Percentiles rank a stretch among this genome's conserved stretches.
Conservation (phyloP, 2,113 vertebrate genomes). For the Malurus elegans region DNA sequence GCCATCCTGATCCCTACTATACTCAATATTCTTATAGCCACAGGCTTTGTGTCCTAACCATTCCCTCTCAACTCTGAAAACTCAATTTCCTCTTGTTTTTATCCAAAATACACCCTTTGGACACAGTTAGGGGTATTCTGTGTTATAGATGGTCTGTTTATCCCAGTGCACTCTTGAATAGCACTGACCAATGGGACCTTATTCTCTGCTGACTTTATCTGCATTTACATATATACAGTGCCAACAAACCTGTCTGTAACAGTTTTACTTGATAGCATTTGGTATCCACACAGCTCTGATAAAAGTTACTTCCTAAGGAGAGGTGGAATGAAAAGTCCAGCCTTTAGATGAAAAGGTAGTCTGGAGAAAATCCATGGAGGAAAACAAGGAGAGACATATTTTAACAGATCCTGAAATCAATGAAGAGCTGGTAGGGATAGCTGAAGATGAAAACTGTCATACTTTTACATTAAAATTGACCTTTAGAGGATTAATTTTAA, state of each 20-base stretch:
- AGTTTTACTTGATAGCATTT: not conserved
- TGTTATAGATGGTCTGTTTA: not conserved
- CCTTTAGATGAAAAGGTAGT: not conserved
- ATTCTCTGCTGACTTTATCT: not conserved
- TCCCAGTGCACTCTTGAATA: not conserved
- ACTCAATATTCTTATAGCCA: not conserved
- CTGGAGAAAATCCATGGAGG: not conserved
- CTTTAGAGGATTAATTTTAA: not conserved
- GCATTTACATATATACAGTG: not conserved
- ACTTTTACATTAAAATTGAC: not conserved
- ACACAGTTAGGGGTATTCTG: not conserved
- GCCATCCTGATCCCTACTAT: not conserved
- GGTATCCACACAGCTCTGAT: not conserved
- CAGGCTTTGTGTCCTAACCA: not conserved
- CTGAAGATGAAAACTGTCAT: not conserved
- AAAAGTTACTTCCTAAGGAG: constrained; percentile 1
- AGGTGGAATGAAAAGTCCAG: not conserved
- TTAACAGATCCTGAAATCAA: not conserved
- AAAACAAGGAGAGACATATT: not conserved
- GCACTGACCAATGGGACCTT: not conserved
- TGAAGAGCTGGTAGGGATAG: not conserved
- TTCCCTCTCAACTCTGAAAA: not conserved
- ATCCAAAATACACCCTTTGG: not conserved
- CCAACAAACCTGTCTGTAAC: not conserved
- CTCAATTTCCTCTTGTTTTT: not conserved